Base-by-base conservation (phyloP, 2,888 invertebrate genomes). In the Allygus modestus region DNA sequence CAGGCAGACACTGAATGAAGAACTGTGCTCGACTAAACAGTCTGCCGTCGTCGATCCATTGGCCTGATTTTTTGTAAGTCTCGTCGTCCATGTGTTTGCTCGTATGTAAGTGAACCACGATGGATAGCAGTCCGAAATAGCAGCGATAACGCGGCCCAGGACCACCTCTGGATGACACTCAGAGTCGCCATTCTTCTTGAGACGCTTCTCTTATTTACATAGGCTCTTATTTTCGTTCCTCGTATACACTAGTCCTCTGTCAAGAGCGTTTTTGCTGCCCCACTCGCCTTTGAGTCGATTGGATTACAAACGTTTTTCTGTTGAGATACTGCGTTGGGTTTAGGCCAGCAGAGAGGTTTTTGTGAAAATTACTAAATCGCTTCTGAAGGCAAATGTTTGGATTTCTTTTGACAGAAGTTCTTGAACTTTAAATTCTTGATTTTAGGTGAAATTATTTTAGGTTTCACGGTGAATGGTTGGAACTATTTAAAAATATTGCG, bases 241-340 rank as follows among this genome's bases (percentile, higher is more conserved):
- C 65, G 11, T 23, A 23, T 17, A 58, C 65, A 28, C 28, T 58
- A 20, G 58, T n/a, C 51, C 65, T 0, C 28, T 28, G 15, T 54
- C 54, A 23, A 54, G 54, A 54, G 54, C 20, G 28, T 65, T 65
- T 65, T 65, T 65, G 65, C 31, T 5, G 23, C 17, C n/a, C n/a
- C n/a, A n/a, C 65, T 28, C 28, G 2, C 31, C 65, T 31, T 65
- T 65, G 54, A 54, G 54, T 2, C 54, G 54, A 54, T 54, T 54
- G 65, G 26, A 65, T 65, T 65, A 65, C 65, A 65, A 65, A 65
- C 31, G 28, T 65, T 31, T 65, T 28, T 54, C 58, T 58, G 58
- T 26, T 28, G 17, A 65, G 5, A 28, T 65, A 31, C 1, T 28
- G 65, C 31, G 28, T 58, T 58, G 65, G 65, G 20, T 23, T 58